Conservation (phyloP, 2,797 vertebrate genomes). For the Choloepus didactylus region DNA sequence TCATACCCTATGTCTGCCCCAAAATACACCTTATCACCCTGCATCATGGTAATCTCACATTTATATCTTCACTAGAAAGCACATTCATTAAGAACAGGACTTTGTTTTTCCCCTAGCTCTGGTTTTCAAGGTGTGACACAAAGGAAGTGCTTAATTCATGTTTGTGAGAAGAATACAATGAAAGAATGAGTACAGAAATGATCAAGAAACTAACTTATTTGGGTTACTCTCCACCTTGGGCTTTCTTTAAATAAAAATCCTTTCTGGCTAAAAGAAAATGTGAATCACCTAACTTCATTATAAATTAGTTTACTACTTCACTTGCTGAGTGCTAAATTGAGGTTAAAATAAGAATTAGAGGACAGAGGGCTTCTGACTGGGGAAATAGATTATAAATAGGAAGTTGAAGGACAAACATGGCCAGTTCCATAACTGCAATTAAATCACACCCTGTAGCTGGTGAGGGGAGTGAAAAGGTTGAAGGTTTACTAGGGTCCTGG, state of each 20-base stretch:
- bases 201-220: neutral
- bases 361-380: neutral
- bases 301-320: slow-evolving; percentile 21
- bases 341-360: neutral
- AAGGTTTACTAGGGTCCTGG: neutral
- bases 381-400: neutral
- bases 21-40: neutral
- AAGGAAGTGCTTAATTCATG: neutral
- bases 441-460: neutral
- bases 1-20: neutral
- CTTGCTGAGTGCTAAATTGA: neutral
- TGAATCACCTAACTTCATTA: slow-evolving; percentile 5
- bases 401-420: neutral
- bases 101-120: neutral
- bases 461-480: neutral
- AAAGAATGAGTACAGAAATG: neutral
- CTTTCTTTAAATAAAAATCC: slow-evolving; percentile 10
- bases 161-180: neutral
- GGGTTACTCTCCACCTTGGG: neutral
- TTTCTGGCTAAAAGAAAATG: neutral
- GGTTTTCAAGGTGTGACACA: neutral
- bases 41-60: neutral
- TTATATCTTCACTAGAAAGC: neutral
- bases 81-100: neutral
- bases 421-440: neutral